Percentiles rank a stretch among this genome's conserved stretches.
phyloP scores from a whole-genome alignment of 2,888 invertebrate species.

The Lepidocyrtoides sp. region DNA sequence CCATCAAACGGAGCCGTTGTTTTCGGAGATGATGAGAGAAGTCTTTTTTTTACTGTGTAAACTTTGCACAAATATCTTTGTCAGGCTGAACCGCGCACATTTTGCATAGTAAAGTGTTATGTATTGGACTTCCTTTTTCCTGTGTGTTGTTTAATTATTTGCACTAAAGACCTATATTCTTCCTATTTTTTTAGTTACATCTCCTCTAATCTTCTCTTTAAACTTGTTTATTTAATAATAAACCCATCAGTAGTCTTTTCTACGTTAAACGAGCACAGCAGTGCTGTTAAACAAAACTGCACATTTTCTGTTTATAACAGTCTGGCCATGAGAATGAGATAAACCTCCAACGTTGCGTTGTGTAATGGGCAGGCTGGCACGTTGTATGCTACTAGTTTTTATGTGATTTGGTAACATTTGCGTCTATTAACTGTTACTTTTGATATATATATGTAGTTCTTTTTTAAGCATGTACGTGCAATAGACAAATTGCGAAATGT shows the following conservation, averaged over 20 bases:
- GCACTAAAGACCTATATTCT: not conserved
- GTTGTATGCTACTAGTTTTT: too few relatives aligned
- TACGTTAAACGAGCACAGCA: not conserved
- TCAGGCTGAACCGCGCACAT: too few relatives aligned
- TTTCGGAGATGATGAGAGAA: too few relatives aligned
- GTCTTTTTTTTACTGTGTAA: not conserved
- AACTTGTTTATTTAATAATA: not conserved
- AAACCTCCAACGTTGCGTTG: not conserved
- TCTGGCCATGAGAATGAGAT: not conserved
- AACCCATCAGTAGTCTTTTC: not conserved
- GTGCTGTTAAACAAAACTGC: conserved; percentile 29
- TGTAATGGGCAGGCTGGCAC: not conserved
- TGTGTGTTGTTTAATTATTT: conserved; percentile 33
- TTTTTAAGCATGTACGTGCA: too few relatives aligned
- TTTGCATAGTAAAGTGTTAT: not conserved
- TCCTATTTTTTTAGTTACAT: not conserved
- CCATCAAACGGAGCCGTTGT: too few relatives aligned
- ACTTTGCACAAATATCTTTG: not conserved
- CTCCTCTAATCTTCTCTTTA: not conserved
- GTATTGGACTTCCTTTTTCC: conserved; percentile 28
- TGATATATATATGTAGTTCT: too few relatives aligned
- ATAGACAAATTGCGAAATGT: conserved; percentile 32
- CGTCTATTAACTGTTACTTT: too few relatives aligned
- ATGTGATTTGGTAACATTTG: too few relatives aligned
- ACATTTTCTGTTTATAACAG: not conserved